Base-by-base conservation (phyloP, 2,797 vertebrate genomes). In the Coracias cyanogaster region DNA sequence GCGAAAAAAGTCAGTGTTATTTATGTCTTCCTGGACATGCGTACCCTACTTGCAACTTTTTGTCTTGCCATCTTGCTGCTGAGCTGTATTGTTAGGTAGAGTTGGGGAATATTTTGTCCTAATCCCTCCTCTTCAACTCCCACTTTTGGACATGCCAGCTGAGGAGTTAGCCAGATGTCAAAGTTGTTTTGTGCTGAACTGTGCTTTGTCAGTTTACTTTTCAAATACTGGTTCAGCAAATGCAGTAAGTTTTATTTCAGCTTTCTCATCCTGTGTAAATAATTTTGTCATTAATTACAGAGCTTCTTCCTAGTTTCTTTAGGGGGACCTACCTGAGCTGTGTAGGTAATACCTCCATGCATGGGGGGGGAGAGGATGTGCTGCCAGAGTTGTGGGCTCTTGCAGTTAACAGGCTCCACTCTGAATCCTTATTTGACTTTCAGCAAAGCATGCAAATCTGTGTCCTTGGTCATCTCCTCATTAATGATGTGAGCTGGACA, bases 401-500 rank as follows among this genome's bases (percentile, higher is more conserved):
- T 79, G 64, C 93, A 35, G 31, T 71, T 93, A 77, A 61, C n/a
- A 73, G 70, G n/a, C 84, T 86, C 25, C 9, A 5, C 57, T 74
- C 43, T 41, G 41, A 76, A 78, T 81, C 62, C 60, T 95, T 92
- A 78, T 77, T 89, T 24, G 43, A 57, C 87, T 97, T 87, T 72
- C 19, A 93, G 78, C 65, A 92, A 83, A 89, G 77, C 71, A 51
- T 95, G 62, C 80, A 61, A 89, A n/a, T 82, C 69, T 92, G n/a
- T 92, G 73, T 80, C 82, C 89, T 93, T 95, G 74, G 46, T 94
- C 72, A n/a, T 91, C 52, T 91, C 49, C 92, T 94, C 1, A 1
- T 90, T 96, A 94, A 86, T 86, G 80, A 78, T 65, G 39, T 73
- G 89, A 96, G 61, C 86, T 97, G 91, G 93, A 93, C 80, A 76